phyloP scores from a whole-genome alignment of 2,888 invertebrate species.

The Sarcophaga caerulescens region DNA sequence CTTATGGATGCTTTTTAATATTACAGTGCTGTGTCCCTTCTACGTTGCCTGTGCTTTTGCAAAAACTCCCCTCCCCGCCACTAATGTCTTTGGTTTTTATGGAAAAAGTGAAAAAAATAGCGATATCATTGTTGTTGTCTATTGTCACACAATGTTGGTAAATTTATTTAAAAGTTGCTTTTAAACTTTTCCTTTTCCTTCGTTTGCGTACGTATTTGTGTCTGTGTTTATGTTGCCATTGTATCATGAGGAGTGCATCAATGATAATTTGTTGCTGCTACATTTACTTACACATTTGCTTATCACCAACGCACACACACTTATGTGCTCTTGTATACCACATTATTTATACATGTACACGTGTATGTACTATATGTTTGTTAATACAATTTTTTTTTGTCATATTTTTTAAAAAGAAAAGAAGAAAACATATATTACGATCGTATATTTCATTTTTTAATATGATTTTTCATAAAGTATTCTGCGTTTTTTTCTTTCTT shows the following conservation, averaged over 20 bases:
- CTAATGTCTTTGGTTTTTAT: background rate
- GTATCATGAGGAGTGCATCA: slow-evolving; percentile 53
- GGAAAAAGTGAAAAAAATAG: background rate
- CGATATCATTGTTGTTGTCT: background rate
- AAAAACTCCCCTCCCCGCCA: background rate
- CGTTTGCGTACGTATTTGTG: background rate
- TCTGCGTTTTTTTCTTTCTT: background rate
- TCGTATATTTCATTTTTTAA: slow-evolving; percentile 56
- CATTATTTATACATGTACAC: no score
- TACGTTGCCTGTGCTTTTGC: no score
- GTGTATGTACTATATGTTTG: no score
- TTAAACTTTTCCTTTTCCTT: slow-evolving; percentile 41
- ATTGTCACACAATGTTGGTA: slow-evolving; percentile 72
- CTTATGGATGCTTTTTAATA: slow-evolving; percentile 42
- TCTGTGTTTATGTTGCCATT: slow-evolving; percentile 46
- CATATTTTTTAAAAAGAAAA: background rate
- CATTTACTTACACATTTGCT: background rate
- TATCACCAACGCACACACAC: background rate
- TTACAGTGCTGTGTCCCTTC: background rate
- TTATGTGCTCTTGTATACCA: background rate
- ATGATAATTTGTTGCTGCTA: slow-evolving; percentile 63
- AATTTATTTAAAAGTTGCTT: slow-evolving; percentile 74
- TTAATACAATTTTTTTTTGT: no score
- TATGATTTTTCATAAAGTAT: slow-evolving; percentile 59
- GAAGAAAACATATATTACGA: slow-evolving; percentile 22